phyloP scores from a whole-genome alignment of 2,888 invertebrate genomes.

The Trichogramma evanescens region DNA sequence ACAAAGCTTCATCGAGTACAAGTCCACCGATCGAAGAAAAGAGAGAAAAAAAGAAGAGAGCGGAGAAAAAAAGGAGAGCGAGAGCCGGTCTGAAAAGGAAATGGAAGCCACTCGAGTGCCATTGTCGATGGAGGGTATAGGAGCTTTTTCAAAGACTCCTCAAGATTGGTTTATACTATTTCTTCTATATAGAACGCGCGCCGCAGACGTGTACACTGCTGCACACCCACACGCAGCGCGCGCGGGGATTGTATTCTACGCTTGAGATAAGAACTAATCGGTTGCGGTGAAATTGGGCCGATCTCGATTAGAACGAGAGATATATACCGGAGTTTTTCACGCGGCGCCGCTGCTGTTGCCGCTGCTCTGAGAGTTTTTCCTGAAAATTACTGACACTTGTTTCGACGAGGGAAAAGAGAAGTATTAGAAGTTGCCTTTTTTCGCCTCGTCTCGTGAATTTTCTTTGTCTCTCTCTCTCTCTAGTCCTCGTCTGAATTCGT shows the following conservation, averaged over 20 bases:
- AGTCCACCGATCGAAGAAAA: background rate
- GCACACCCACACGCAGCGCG: background rate
- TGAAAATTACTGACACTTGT: too few relatives aligned
- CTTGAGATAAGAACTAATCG: background rate
- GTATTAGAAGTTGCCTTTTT: too few relatives aligned
- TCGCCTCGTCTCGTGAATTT: too few relatives aligned
- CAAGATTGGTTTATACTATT: constrained; percentile 8
- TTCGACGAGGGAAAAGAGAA: too few relatives aligned
- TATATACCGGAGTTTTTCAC: too few relatives aligned
- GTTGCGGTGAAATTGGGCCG: constrained; percentile 11
- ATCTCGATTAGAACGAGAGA: constrained; percentile 9
- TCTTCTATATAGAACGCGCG: background rate
- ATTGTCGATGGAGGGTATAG: constrained; percentile 6
- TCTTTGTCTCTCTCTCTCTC: too few relatives aligned
- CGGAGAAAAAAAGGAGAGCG: constrained; percentile 4
- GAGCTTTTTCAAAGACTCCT: constrained; percentile 13
- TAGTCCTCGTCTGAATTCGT: too few relatives aligned
- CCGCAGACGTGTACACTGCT: background rate
- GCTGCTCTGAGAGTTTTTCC: too few relatives aligned
- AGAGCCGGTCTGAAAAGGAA: constrained; percentile 14
- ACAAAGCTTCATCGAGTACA: background rate
- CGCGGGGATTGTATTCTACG: background rate
- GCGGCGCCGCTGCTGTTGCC: too few relatives aligned
- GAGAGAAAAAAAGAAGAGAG: background rate
- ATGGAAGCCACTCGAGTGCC: constrained; percentile 20